Conservation (phyloP, 2,113 vertebrate genomes). For the Python bivittatus region DNA sequence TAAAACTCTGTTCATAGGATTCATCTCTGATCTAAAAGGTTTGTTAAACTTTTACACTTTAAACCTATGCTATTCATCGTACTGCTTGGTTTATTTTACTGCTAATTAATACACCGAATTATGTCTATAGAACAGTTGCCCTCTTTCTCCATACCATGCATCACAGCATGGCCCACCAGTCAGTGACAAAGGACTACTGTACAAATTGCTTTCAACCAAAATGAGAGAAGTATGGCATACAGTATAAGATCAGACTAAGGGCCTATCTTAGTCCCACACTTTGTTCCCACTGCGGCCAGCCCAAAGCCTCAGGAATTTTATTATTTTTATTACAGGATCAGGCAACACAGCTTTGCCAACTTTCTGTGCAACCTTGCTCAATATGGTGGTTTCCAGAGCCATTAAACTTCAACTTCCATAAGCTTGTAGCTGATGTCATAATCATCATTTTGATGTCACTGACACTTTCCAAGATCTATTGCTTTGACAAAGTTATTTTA, state of each 20-base stretch:
- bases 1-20: background rate
- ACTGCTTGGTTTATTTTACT: background rate
- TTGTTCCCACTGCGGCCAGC: background rate
- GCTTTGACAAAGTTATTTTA: too few relatives aligned
- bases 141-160: conserved; percentile 41
- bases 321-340: background rate
- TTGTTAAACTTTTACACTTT: conserved; percentile 2
- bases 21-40: background rate
- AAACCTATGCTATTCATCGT: background rate
- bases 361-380: background rate
- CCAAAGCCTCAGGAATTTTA: background rate
- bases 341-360: background rate
- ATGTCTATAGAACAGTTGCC: conserved; percentile 37
- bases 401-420: background rate
- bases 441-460: background rate
- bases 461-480: background rate
- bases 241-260: background rate
- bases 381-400: background rate
- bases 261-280: background rate
- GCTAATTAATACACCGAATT: conserved; percentile 41
- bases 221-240: background rate
- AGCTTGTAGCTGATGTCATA: background rate
- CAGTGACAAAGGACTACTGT: background rate
- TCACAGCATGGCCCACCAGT: background rate
- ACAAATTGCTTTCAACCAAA: background rate